Conservation (phyloP, 2,888 invertebrate species). For the Hemistola chrysoprasaria region DNA sequence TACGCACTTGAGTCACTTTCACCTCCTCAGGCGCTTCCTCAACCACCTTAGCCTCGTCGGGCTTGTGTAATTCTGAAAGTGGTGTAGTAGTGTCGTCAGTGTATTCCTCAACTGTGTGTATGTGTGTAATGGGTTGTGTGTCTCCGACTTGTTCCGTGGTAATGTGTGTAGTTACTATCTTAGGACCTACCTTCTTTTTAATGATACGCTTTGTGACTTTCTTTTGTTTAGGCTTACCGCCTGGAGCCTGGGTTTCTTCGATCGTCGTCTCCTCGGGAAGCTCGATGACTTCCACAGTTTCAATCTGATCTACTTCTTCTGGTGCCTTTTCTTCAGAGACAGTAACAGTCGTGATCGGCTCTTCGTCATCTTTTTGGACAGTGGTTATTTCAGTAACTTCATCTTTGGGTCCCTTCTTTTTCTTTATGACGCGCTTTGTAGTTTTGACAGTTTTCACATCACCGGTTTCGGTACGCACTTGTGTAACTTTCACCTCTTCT, state of each 20-base stretch:
- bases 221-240: conserved; percentile 47
- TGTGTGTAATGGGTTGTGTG: conserved; percentile 44
- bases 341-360: conserved; percentile 43
- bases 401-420: conserved; percentile 39
- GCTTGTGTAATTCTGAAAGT: conserved; percentile 19
- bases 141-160: conserved; percentile 45
- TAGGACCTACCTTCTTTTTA: conserved; percentile 57
- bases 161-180: conserved; percentile 38
- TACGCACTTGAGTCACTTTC: conserved; percentile 34
- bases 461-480: conserved; percentile 45
- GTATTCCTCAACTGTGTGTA: conserved; percentile 36
- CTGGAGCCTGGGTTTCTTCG: conserved; percentile 41
- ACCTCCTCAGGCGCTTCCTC: conserved; percentile 31
- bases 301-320: conserved; percentile 26
- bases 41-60: conserved; percentile 39
- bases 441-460: conserved; percentile 42
- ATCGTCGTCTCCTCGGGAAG: conserved; percentile 49
- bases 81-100: conserved; percentile 43
- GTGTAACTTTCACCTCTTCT: conserved; percentile 17
- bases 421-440: conserved; percentile 47
- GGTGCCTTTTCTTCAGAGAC: conserved; percentile 31
- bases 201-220: conserved; percentile 52
- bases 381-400: conserved; percentile 67
- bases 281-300: conserved; percentile 40
- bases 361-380: conserved; percentile 59